Evolutionary conservation across 2,797 vertebrate genomes (phyloP).

Genomic region (Melopsittacus undulatus): DNA sequence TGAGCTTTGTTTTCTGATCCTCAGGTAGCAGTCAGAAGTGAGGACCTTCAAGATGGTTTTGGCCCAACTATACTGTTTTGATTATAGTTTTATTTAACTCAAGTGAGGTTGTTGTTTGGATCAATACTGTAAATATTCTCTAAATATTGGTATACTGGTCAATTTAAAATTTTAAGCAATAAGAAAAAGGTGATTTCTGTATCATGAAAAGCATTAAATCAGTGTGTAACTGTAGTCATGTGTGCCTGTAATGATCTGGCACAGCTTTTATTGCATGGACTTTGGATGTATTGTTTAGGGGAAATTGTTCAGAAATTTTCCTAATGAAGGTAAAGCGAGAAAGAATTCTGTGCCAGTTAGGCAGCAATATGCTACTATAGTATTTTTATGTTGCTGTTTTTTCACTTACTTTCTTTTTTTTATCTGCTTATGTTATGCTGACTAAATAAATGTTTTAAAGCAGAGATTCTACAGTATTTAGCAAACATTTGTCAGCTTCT

Average conservation of each 20-base stretch:
- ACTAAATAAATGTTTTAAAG: not conserved
- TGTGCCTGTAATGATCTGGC: constrained; percentile 27
- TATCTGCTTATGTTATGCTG: not conserved
- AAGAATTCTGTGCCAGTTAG: not conserved
- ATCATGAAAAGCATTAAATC: constrained; percentile 19
- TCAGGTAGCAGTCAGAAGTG: not conserved
- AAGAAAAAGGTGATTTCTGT: not conserved
- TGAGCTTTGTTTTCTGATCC: not conserved
- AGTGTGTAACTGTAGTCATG: constrained; percentile 23
- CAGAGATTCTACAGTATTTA: not conserved
- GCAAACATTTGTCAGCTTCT: not conserved
- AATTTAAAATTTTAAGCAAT: not conserved
- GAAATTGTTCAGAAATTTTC: constrained; percentile 50
- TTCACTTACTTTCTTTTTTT: not conserved
- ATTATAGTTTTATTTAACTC: not conserved
- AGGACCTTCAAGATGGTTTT: not conserved
- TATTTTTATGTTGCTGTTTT: not conserved
- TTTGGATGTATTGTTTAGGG: constrained; percentile 45
- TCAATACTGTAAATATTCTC: not conserved
- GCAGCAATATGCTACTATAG: not conserved
- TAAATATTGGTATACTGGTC: not conserved
- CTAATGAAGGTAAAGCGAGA: constrained; percentile 33
- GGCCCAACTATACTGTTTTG: not conserved
- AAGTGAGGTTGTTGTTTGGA: not conserved
- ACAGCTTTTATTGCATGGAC: constrained; percentile 47